phyloP scores from a whole-genome alignment of 2,113 vertebrate species.

The Cephalopterus ornatus region DNA sequence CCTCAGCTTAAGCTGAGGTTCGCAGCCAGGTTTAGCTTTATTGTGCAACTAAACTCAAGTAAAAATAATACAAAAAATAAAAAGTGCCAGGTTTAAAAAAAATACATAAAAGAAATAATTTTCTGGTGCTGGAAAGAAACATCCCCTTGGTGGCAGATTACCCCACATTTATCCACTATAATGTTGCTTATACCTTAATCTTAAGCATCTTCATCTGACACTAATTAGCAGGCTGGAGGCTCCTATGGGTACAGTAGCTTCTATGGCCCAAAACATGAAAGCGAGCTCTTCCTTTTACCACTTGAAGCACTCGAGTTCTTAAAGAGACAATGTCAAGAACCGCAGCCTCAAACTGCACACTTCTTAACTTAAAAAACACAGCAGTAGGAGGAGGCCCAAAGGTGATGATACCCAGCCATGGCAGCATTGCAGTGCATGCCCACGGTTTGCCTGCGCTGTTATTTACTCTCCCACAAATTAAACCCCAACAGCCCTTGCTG shows the following conservation, averaged over 20 bases:
- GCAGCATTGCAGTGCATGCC: neutral
- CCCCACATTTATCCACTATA: conserved; percentile 28
- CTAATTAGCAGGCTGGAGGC: conserved; percentile 58
- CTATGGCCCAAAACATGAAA: conserved; percentile 25
- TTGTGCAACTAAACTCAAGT: neutral
- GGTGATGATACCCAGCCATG: neutral
- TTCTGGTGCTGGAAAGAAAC: conserved; percentile 26
- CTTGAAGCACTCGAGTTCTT: neutral
- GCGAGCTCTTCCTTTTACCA: neutral
- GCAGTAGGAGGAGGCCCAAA: neutral
- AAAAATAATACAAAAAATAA: neutral
- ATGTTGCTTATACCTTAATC: conserved; percentile 55
- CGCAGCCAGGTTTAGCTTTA: conserved; percentile 8
- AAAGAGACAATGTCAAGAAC: conserved; percentile 15
- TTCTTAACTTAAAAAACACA: neutral
- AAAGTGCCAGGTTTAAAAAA: neutral
- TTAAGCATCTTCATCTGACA: conserved; percentile 45
- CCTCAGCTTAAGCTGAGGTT: neutral
- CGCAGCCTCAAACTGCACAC: neutral
- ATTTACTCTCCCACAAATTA: neutral
- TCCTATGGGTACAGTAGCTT: conserved; percentile 34
- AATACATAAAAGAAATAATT: neutral
- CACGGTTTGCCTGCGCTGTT: neutral
- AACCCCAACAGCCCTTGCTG: neutral
- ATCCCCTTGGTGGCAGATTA: conserved; percentile 37